A percentile compares a stretch with the other conserved stretches of the same genome.
Conservation (phyloP, 2,113 vertebrate species). For the Vombatus ursinus region DNA sequence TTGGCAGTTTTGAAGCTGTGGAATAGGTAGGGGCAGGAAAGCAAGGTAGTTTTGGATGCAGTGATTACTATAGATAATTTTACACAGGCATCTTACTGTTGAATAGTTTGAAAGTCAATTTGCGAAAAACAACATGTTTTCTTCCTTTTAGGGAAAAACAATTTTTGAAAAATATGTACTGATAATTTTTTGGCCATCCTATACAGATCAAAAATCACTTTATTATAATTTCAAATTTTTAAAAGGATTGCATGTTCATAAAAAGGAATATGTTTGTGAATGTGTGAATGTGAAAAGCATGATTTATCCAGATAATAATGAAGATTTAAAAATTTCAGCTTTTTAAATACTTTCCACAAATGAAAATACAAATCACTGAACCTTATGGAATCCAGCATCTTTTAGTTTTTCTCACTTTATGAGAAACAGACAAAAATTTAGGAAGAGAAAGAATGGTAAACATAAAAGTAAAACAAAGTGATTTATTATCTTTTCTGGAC, state of each 20-base stretch:
- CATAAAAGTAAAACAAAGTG: not conserved
- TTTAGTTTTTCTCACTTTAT: not conserved
- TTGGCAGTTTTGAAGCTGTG: not conserved
- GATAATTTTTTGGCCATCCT: not conserved
- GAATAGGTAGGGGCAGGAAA: not conserved
- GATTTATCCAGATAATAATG: not conserved
- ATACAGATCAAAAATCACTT: not conserved
- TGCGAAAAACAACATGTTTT: not conserved
- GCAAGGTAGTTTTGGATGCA: not conserved
- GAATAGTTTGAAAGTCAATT: not conserved
- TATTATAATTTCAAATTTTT: not conserved
- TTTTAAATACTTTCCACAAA: not conserved
- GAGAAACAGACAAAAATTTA: not conserved
- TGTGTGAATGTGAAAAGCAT: not conserved
- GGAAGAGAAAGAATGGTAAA: not conserved
- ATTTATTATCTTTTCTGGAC: not conserved
- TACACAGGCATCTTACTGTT: not conserved
- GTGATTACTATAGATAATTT: not conserved
- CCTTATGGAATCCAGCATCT: not conserved
- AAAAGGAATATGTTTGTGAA: not conserved
- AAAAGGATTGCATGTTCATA: not conserved
- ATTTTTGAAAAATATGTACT: not conserved
- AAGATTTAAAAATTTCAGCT: not conserved
- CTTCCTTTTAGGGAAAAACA: not conserved
- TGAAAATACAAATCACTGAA: not conserved